These are phyloP conservation scores for Trichacis sp. DNA, from an alignment of 2,888 invertebrate species.

Conservation along the genomic window DNA sequence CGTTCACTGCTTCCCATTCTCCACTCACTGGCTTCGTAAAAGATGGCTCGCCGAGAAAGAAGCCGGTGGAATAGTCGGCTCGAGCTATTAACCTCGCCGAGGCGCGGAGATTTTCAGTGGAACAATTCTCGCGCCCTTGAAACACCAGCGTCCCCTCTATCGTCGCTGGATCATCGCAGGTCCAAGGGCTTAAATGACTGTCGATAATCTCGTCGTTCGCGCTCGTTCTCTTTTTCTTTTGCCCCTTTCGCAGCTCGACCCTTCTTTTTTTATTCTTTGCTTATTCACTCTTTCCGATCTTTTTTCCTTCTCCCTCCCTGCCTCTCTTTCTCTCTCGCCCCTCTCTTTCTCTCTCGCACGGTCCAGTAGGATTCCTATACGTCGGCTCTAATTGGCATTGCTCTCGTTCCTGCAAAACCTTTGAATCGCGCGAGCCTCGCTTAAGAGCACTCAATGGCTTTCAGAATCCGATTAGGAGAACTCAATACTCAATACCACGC, in stretches of 20 bases:
- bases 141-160: background rate
- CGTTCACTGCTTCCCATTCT: conserved; percentile 45
- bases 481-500: conserved; percentile 16
- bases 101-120: conserved; percentile 36
- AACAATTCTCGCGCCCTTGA: conserved; percentile 37
- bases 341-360: conserved; percentile 15
- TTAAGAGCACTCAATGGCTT: conserved; percentile 26
- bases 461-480: conserved; percentile 31
- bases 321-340: no score
- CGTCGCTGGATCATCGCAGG: background rate
- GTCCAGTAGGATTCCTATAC: conserved; percentile 11
- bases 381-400: conserved; percentile 32
- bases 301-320: background rate
- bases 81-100: conserved; percentile 50
- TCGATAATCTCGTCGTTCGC: conserved; percentile 37
- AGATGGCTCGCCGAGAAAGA: conserved; percentile 26
- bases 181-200: conserved; percentile 26
- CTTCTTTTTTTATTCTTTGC: conserved; percentile 7
- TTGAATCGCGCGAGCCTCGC: conserved; percentile 28
- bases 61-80: conserved; percentile 23
- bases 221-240: conserved; percentile 1
- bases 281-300: conserved; percentile 7
- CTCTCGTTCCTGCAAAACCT: conserved; percentile 13
- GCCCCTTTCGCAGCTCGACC: conserved; percentile 18
- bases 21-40: conserved; percentile 41